phyloP scores from a whole-genome alignment of 2,797 vertebrate species.

The Tadarida brasiliensis region DNA sequence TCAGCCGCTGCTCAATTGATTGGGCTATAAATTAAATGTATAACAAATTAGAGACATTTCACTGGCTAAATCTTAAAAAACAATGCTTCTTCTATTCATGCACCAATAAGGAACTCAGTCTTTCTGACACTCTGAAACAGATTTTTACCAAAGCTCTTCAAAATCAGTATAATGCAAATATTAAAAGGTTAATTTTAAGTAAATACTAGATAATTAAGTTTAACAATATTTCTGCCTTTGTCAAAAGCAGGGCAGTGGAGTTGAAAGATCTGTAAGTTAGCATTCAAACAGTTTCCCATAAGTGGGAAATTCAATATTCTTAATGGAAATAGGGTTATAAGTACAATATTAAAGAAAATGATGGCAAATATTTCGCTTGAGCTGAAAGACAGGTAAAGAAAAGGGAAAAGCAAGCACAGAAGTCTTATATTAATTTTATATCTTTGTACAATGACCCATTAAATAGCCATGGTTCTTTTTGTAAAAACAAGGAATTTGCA shows the following conservation, averaged over 20 bases:
- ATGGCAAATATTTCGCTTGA: slow-evolving; percentile 36
- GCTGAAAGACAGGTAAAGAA: not conserved
- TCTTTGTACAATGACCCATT: slow-evolving; percentile 15
- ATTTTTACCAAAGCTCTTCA: slow-evolving; percentile 61
- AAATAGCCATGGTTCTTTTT: not conserved
- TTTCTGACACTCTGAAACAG: slow-evolving; percentile 23
- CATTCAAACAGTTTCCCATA: slow-evolving; percentile 30
- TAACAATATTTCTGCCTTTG: slow-evolving; percentile 27
- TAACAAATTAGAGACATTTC: slow-evolving; percentile 69
- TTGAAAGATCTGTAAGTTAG: slow-evolving; percentile 47
- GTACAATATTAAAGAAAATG: slow-evolving; percentile 43
- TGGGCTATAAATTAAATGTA: slow-evolving; percentile 90
- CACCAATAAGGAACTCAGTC: slow-evolving; percentile 36
- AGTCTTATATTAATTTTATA: not conserved
- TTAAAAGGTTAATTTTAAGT: slow-evolving; percentile 53
- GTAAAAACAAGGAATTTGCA: not conserved
- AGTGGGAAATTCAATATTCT: slow-evolving; percentile 50
- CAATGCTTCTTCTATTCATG: slow-evolving; percentile 31
- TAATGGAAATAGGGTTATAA: slow-evolving; percentile 57
- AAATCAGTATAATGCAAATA: slow-evolving; percentile 43
- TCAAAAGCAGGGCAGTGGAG: not conserved
- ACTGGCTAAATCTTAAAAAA: slow-evolving; percentile 38
- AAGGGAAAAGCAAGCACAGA: slow-evolving; percentile 13
- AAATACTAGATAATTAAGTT: slow-evolving; percentile 51
- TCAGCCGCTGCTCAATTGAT: slow-evolving; percentile 93